These are phyloP conservation scores for Metalampra italica DNA, from an alignment of 2,888 invertebrate genomes.

Conservation along the genomic window DNA sequence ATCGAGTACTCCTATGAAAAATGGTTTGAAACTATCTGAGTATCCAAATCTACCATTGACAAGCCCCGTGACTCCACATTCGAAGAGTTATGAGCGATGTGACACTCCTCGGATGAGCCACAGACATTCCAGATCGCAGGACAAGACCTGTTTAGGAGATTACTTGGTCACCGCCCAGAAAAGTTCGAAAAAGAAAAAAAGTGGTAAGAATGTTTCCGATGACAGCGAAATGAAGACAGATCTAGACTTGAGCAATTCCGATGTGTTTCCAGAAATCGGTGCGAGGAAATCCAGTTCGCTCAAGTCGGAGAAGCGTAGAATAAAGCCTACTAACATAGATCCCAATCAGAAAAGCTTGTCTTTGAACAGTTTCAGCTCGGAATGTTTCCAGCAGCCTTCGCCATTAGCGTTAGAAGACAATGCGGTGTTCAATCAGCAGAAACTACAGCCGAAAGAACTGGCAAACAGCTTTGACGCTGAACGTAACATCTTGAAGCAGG, in stretches of 20 bases:
- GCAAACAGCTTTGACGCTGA: slow-evolving; percentile 56
- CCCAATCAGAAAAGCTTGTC: slow-evolving; percentile 44
- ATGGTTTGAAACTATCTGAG: slow-evolving; percentile 39
- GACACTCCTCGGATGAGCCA: slow-evolving; percentile 18
- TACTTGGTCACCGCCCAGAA: slow-evolving; percentile 52
- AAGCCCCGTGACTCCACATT: slow-evolving; percentile 55
- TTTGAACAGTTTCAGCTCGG: slow-evolving; percentile 53
- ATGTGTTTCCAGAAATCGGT: slow-evolving; percentile 67
- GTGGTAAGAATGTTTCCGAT: slow-evolving; percentile 43
- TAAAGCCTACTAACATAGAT: slow-evolving; percentile 74
- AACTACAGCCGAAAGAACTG: slow-evolving; percentile 47
- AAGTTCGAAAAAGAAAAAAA: slow-evolving; percentile 47
- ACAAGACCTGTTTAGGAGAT: slow-evolving; percentile 62
- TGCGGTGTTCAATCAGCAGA: slow-evolving; percentile 54
- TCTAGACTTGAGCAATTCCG: slow-evolving; percentile 58
- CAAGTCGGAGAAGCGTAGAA: slow-evolving; percentile 56
- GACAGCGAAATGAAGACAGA: slow-evolving; percentile 48
- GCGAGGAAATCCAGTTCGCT: slow-evolving; percentile 56
- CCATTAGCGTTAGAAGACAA: slow-evolving; percentile 52
- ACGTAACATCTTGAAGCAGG: slow-evolving; percentile 61
- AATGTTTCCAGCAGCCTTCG: slow-evolving; percentile 54
- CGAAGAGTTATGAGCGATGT: slow-evolving; percentile 25
- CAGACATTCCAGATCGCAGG: slow-evolving; percentile 48
- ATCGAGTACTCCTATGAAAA: slow-evolving; percentile 65
- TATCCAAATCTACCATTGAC: slow-evolving; percentile 35